Evolutionary conservation across 2,113 vertebrate genomes (phyloP).

Genomic region (Paramisgurnus dabryanus): DNA sequence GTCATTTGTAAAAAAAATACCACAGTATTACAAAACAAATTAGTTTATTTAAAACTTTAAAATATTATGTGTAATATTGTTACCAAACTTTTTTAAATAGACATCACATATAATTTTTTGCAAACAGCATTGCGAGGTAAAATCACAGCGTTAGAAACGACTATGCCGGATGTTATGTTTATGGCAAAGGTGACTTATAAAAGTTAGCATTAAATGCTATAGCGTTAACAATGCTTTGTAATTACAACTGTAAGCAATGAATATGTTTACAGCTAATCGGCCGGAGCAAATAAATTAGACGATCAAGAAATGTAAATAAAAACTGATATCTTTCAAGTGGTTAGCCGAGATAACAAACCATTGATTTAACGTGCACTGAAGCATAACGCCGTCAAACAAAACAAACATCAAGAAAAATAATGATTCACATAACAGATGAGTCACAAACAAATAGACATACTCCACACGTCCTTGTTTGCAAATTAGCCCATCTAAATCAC

Average conservation of each 20-base stretch:
- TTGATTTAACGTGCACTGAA: not conserved
- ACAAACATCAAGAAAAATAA: not conserved
- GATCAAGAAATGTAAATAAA: not conserved
- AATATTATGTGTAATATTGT: too few species aligned
- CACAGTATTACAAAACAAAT: too few species aligned
- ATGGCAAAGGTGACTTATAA: too few species aligned
- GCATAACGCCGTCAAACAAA: not conserved
- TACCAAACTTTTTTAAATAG: too few species aligned
- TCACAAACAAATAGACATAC: not conserved
- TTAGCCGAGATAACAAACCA: not conserved
- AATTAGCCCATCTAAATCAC: slow-evolving; percentile 13
- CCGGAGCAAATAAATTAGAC: not conserved
- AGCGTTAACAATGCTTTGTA: too few species aligned
- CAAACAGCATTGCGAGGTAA: too few species aligned
- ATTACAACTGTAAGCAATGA: not conserved
- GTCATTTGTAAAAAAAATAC: too few species aligned
- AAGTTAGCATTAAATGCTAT: too few species aligned
- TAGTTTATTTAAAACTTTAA: too few species aligned
- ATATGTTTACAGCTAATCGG: not conserved
- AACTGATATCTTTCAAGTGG: not conserved
- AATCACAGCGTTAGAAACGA: too few species aligned
- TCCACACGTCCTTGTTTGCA: not conserved
- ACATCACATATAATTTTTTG: too few species aligned
- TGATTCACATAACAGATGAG: not conserved
- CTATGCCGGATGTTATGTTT: too few species aligned